These are phyloP conservation scores for Apostichopus parvimensis DNA, from an alignment of 35 echinoderm and acorn worm species.

Conservation along the genomic window DNA sequence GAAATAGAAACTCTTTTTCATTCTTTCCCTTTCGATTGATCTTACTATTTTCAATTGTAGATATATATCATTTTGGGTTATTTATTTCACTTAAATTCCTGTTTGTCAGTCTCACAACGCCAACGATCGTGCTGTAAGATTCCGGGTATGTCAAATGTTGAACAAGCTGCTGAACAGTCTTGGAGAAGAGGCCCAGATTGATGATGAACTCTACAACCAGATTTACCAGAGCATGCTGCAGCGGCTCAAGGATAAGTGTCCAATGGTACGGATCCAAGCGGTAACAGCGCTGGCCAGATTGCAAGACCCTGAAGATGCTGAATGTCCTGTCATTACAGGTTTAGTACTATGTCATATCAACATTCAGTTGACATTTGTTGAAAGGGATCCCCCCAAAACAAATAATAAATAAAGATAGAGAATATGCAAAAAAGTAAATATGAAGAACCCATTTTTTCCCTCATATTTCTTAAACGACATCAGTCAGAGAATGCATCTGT, in stretches of 20 bases:
- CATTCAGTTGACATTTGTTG: too few relatives aligned
- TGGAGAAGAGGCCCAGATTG: slow-evolving; percentile 93
- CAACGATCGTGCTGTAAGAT: slow-evolving; percentile 85
- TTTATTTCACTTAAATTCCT: neutral
- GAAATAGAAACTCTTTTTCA: neutral
- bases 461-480: too few relatives aligned
- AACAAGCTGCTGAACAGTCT: slow-evolving; percentile 89
- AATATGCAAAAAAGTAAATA: too few relatives aligned
- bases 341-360: too few relatives aligned
- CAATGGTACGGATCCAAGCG: slow-evolving; percentile 83
- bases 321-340: slow-evolving; percentile 28
- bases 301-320: slow-evolving; percentile 83
- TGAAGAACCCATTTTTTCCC: too few relatives aligned
- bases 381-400: neutral
- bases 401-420: neutral
- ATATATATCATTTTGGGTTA: too few relatives aligned
- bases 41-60: too few relatives aligned
- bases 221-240: slow-evolving; percentile 95
- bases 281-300: slow-evolving; percentile 85
- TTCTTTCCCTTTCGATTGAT: too few relatives aligned
- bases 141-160: slow-evolving; percentile 92
- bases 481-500: too few relatives aligned
- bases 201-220: slow-evolving; percentile 88
- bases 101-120: slow-evolving; percentile 75
- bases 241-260: slow-evolving; percentile 80